Percentiles rank a stretch among this genome's conserved stretches.
Conservation (phyloP, 2,797 vertebrate genomes). For the Poecilia wingei region DNA sequence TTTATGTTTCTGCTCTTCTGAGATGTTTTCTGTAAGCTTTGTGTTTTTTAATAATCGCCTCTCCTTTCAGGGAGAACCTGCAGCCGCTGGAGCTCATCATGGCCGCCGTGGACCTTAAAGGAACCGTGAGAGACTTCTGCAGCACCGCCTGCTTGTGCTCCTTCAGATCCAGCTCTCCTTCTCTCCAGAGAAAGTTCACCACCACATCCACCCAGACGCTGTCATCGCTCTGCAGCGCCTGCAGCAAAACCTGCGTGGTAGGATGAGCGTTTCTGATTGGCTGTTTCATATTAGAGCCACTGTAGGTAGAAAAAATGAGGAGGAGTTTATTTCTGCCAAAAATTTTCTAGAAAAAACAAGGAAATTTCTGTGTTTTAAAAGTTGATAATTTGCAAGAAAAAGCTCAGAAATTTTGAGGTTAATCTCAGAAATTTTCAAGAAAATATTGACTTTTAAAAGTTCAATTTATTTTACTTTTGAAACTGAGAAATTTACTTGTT, state of each 20-base stretch:
- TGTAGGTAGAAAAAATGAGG: no score
- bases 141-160: conserved; percentile 85
- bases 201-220: neutral
- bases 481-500: no score
- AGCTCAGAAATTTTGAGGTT: no score
- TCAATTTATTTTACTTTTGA: no score
- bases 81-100: conserved; percentile 90
- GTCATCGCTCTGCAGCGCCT: conserved; percentile 82
- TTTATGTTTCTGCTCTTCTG: conserved; percentile 37
- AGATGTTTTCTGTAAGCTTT: neutral
- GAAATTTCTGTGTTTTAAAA: no score
- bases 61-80: conserved; percentile 81
- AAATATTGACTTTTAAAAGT: no score
- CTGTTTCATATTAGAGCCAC: neutral
- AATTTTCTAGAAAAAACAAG: no score
- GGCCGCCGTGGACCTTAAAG: conserved; percentile 87
- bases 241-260: conserved; percentile 86
- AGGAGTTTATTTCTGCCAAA: no score
- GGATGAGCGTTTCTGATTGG: conserved; percentile 28
- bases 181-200: neutral
- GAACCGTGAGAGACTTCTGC: conserved; percentile 90
- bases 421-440: no score
- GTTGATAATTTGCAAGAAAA: no score
- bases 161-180: conserved; percentile 80
- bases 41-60: neutral